These are phyloP conservation scores for Drosophila kambysellisi DNA, from an alignment of 2,888 invertebrate genomes.

Conservation along the genomic window DNA sequence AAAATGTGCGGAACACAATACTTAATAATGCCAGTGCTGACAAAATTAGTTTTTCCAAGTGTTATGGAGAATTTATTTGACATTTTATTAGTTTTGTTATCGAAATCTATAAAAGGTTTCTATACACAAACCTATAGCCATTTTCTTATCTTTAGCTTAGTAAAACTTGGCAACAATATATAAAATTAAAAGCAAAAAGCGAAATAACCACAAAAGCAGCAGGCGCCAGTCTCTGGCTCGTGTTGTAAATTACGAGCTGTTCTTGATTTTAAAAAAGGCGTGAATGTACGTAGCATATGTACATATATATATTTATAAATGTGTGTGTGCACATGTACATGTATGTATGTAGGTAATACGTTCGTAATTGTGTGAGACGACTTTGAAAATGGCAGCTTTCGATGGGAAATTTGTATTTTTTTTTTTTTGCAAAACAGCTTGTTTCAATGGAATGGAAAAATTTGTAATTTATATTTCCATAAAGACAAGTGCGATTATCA, in stretches of 20 bases:
- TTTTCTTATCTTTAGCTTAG: not conserved
- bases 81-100: not conserved
- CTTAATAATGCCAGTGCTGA: constrained; percentile 16
- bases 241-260: constrained; percentile 69
- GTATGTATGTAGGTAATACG: constrained; percentile 1
- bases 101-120: not conserved
- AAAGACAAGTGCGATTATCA: constrained; percentile 13
- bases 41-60: not conserved
- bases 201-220: constrained; percentile 28
- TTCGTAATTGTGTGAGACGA: constrained; percentile 31
- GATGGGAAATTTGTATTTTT: constrained; percentile 29
- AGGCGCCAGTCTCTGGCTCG: constrained; percentile 50
- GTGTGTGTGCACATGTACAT: not conserved
- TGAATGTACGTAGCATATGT: not conserved
- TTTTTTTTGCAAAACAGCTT: constrained; percentile 1
- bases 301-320: not conserved
- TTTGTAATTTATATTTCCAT: constrained; percentile 25
- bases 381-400: constrained; percentile 50
- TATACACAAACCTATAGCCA: not conserved
- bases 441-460: constrained; percentile 46
- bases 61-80: not conserved
- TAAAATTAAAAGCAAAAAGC: constrained; percentile 3
- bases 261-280: constrained; percentile 45
- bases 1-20: constrained; percentile 44
- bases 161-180: not conserved